Conservation (phyloP, 2,113 vertebrate species). For the Chelonoidis abingdonii region DNA sequence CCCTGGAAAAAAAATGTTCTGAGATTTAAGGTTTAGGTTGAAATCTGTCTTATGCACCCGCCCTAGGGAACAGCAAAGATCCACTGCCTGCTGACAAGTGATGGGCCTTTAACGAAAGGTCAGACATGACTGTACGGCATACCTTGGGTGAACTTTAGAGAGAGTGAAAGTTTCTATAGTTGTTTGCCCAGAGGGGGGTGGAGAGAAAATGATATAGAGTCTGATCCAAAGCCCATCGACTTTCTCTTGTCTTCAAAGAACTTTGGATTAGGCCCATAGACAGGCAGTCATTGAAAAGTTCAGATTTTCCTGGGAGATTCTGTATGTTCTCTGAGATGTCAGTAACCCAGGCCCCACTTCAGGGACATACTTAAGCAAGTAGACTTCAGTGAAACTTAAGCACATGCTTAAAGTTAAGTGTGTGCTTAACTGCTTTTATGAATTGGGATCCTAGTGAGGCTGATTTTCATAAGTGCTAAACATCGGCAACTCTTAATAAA, state of each 20-base stretch:
- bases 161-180: background rate
- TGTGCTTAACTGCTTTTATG: background rate
- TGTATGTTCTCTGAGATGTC: accelerated
- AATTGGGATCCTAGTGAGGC: background rate
- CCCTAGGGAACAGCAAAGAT: background rate
- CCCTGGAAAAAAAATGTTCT: background rate
- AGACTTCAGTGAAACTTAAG: background rate
- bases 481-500: background rate
- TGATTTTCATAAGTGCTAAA: accelerated
- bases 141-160: constrained; percentile 29
- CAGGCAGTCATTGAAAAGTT: background rate
- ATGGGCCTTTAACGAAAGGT: constrained; percentile 47
- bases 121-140: background rate
- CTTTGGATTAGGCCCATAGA: background rate
- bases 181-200: background rate
- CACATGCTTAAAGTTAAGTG: background rate
- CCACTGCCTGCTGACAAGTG: background rate
- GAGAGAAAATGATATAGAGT: background rate
- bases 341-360: background rate
- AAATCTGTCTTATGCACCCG: background rate
- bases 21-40: background rate
- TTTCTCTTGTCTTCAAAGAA: background rate
- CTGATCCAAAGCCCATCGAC: accelerated
- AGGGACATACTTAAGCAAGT: accelerated
- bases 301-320: background rate